A percentile compares a stretch with the other conserved stretches of the same genome.
Evolutionary conservation across 2,797 vertebrate genomes (phyloP).

Genomic region (Spondyliosoma cantharus): DNA sequence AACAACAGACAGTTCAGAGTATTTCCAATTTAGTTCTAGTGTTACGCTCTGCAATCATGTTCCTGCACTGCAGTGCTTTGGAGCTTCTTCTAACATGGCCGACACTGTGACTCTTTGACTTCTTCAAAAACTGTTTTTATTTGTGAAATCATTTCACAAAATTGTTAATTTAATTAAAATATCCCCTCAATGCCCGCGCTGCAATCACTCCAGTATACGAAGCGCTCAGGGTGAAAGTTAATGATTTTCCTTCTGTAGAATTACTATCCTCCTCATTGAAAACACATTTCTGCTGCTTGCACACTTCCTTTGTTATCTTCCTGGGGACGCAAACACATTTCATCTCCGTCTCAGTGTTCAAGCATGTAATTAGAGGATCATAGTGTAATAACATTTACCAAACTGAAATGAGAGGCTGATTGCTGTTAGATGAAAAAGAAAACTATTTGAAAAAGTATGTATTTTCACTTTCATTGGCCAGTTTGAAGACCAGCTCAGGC

Average conservation of each 20-base stretch:
- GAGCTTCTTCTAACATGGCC: background rate
- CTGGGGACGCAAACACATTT: constrained; percentile 41
- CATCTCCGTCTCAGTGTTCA: constrained; percentile 48
- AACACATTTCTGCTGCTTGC: constrained; percentile 50
- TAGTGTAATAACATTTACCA: constrained; percentile 29
- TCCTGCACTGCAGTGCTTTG: constrained; percentile 13
- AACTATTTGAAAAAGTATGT: constrained; percentile 4
- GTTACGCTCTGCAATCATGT: constrained; percentile 25
- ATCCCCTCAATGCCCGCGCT: constrained; percentile 3
- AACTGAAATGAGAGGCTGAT: constrained; percentile 47
- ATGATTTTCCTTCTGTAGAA: constrained; percentile 55
- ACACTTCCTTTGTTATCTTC: constrained; percentile 61
- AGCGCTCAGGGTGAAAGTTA: constrained; percentile 39
- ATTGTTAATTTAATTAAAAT: constrained; percentile 58
- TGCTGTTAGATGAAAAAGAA: constrained; percentile 28
- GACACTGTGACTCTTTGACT: background rate
- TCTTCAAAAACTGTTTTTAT: constrained; percentile 30
- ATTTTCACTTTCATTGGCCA: constrained; percentile 27
- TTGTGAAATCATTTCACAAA: constrained; percentile 40
- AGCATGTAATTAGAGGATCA: constrained; percentile 64
- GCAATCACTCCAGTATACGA: constrained; percentile 42
- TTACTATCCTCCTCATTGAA: constrained; percentile 39
- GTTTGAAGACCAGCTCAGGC: constrained; percentile 37
- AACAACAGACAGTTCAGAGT: background rate
- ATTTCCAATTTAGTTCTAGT: constrained; percentile 18